Base-by-base conservation (phyloP, 2,113 vertebrate genomes). In the Morone saxatilis region DNA sequence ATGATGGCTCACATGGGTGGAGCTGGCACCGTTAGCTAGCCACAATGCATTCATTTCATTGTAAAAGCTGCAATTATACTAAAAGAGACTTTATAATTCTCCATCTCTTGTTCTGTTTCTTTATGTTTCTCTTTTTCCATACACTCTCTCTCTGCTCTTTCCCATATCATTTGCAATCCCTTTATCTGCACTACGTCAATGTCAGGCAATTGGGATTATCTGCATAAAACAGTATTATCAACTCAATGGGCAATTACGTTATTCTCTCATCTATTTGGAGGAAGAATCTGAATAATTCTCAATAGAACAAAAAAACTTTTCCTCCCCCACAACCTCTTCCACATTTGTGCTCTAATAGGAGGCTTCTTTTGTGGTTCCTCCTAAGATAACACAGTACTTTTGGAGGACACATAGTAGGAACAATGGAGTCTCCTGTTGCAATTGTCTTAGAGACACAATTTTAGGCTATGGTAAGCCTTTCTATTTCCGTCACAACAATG, bases 11-110 rank as follows among this genome's bases (percentile, higher is more conserved):
- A 88, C 78, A 86, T 67, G 86, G 88, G 83, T 90, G 82, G 91
- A 94, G 87, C 80, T 89, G 88, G 80, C 84, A 86, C 63, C 1
- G 47, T 85, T 81, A 63, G 81, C 74, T 67, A 65, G 80, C 74
- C 83, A 93, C 96, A 97, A 97, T 97, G 97, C 93, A 93, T 95
- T 97, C 96, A 97, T 97, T 97, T 96, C 95, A 96, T 90, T 93
- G 96, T 96, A 97, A 98, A 97, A 96, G 53, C 96, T 97, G 94
- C 96, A 98, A 99, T 99, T 97, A 99, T 94, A 95, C 94, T 94
- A 96, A 96, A 95, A 91, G 63, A 96, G 95, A 94, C 93, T 84
- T 80, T 83, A 50, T 83, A 83, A 87, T 84, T 77, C 51, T 76
- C 45, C 60, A 25, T 70, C 38, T 69, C 95, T 93, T 93, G 69